phyloP scores from a whole-genome alignment of 2,888 invertebrate genomes.

The Meteorus cinctellus region DNA sequence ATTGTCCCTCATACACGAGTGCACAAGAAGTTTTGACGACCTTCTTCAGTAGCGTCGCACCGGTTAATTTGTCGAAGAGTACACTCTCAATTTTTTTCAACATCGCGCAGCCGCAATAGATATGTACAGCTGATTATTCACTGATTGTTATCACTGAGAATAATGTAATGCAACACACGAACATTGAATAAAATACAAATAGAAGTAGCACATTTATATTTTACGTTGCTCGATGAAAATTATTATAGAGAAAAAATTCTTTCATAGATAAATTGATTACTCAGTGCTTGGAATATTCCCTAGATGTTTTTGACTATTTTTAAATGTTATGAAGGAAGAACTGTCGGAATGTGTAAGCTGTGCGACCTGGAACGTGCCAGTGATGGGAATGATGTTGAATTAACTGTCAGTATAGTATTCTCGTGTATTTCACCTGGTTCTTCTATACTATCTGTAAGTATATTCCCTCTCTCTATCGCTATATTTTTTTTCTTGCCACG shows the following conservation, averaged over 20 bases:
- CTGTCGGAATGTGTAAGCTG: not conserved
- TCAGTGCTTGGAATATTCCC: too few relatives aligned
- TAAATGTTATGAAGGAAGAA: not conserved
- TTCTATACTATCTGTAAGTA: constrained; percentile 13
- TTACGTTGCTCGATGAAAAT: not conserved
- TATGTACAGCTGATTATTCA: not conserved
- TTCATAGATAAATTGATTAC: too few relatives aligned
- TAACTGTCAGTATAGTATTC: not conserved
- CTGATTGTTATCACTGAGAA: not conserved
- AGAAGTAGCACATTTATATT: not conserved
- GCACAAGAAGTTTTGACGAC: not conserved
- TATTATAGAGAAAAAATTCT: too few relatives aligned
- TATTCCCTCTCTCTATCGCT: not conserved
- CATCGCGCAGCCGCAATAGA: constrained; percentile 1
- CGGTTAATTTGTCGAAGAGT: constrained; percentile 1
- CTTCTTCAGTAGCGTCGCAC: not conserved
- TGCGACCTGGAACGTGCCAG: not conserved
- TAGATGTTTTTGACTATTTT: not conserved
- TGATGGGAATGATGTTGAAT: not conserved
- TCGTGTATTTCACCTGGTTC: not conserved
- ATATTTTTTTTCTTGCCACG: not conserved
- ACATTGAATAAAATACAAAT: not conserved
- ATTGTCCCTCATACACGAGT: not conserved
- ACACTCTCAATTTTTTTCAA: not conserved
- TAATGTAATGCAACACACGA: not conserved